These are phyloP conservation scores for Diarsia brunnea DNA, from an alignment of 2,888 invertebrate species.

Conservation along the genomic window DNA sequence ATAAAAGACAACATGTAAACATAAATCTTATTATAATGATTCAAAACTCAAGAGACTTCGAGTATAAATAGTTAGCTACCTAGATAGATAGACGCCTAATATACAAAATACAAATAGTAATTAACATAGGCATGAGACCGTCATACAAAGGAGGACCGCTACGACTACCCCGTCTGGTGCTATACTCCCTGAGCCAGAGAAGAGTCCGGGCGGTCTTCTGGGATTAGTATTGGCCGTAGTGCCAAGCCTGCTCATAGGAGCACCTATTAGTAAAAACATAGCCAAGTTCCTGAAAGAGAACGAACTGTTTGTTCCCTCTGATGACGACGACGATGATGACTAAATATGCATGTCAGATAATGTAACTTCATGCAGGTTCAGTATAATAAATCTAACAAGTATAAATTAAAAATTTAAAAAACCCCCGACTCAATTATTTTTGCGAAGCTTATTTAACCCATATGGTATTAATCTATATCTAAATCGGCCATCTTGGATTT, in stretches of 20 bases:
- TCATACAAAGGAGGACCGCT: constrained; percentile 82
- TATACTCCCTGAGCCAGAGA: constrained; percentile 93
- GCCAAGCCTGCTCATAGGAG: constrained; percentile 96
- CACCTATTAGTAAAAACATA: constrained; percentile 97
- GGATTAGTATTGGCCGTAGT: constrained; percentile 93
- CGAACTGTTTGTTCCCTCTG: constrained; percentile 98
- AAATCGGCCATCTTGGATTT: no score
- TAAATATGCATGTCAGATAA: constrained; percentile 76
- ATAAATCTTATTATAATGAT: no score
- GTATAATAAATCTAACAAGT: constrained; percentile 45
- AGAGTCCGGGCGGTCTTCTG: constrained; percentile 93
- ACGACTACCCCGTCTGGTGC: constrained; percentile 93
- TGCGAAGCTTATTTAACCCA: no score
- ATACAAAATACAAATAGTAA: no score
- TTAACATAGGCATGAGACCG: constrained; percentile 71
- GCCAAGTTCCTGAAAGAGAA: constrained; percentile 99
- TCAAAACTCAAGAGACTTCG: no score
- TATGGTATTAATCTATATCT: no score
- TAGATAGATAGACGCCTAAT: no score
- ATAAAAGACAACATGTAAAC: no score
- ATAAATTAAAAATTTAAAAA: no score
- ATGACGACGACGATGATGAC: constrained; percentile 98
- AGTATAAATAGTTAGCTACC: no score
- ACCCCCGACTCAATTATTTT: no score
- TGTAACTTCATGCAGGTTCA: constrained; percentile 68